A percentile compares a stretch with the other conserved stretches of the same genome.
These are phyloP conservation scores for Calidris pugnax DNA, from an alignment of 2,113 vertebrate genomes.

Conservation along the genomic window DNA sequence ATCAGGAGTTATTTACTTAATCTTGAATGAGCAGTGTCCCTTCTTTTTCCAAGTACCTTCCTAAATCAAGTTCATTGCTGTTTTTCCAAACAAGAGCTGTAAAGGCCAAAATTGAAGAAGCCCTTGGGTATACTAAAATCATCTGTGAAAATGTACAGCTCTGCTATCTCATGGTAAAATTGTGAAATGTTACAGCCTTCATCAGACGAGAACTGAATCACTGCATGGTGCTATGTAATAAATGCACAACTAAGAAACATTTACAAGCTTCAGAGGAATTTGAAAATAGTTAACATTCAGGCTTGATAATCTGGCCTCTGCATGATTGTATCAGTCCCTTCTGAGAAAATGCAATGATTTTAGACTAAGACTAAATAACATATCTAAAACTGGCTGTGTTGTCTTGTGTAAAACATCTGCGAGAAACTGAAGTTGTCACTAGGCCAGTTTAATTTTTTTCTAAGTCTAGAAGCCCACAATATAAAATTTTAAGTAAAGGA, in stretches of 20 bases:
- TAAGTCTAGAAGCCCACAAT: background rate
- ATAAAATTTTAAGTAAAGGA: background rate
- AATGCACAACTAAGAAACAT: slow-evolving; percentile 15
- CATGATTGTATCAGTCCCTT: background rate
- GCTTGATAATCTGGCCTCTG: background rate
- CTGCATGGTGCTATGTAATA: background rate
- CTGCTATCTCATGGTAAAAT: background rate
- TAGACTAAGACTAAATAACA: background rate
- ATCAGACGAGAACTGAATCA: background rate
- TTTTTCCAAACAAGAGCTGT: background rate
- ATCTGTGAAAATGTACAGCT: background rate
- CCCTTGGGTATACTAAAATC: background rate
- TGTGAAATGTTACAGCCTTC: background rate
- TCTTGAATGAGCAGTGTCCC: background rate
- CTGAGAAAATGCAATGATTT: background rate
- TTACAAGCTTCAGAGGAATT: background rate
- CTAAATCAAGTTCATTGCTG: background rate
- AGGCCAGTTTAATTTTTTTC: background rate
- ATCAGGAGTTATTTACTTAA: background rate
- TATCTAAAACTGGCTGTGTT: background rate
- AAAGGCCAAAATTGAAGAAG: background rate
- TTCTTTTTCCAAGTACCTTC: background rate
- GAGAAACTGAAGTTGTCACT: background rate
- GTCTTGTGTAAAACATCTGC: background rate
- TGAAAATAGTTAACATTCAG: background rate